These are phyloP conservation scores for Redunca redunca DNA, from an alignment of 2,113 vertebrate genomes.

Conservation along the genomic window DNA sequence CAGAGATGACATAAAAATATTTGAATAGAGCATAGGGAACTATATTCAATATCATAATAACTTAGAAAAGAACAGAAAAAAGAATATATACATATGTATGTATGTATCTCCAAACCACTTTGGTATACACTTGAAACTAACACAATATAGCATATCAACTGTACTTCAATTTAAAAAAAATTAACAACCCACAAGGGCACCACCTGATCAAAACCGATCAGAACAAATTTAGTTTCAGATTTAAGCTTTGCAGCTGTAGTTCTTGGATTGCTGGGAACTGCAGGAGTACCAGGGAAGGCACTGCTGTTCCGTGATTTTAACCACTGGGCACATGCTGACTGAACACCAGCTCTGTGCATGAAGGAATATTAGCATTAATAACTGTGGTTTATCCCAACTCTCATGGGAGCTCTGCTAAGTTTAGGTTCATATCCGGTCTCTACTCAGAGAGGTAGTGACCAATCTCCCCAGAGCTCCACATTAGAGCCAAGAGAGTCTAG, in stretches of 20 bases:
- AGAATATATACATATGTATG: neutral
- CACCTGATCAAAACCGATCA: neutral
- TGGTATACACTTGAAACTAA: neutral
- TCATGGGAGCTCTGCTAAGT: neutral
- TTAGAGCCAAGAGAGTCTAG: neutral
- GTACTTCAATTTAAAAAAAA: neutral
- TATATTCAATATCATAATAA: neutral
- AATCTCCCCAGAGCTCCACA: neutral
- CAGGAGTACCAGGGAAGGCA: neutral
- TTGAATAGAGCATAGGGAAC: neutral
- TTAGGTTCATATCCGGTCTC: neutral
- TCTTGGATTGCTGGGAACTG: neutral
- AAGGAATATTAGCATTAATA: neutral
- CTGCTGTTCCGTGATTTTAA: neutral
- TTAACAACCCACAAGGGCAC: neutral
- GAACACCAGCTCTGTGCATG: neutral
- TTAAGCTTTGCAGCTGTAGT: neutral
- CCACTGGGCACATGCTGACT: neutral
- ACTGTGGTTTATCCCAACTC: neutral
- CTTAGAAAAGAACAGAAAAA: neutral
- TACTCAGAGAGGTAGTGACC: neutral
- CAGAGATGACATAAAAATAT: slow-evolving; percentile 1
- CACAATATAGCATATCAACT: neutral
- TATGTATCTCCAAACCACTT: neutral
- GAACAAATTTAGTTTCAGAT: neutral